Conservation (phyloP, 2,888 invertebrate species). For the Caenorhabditis becei region DNA sequence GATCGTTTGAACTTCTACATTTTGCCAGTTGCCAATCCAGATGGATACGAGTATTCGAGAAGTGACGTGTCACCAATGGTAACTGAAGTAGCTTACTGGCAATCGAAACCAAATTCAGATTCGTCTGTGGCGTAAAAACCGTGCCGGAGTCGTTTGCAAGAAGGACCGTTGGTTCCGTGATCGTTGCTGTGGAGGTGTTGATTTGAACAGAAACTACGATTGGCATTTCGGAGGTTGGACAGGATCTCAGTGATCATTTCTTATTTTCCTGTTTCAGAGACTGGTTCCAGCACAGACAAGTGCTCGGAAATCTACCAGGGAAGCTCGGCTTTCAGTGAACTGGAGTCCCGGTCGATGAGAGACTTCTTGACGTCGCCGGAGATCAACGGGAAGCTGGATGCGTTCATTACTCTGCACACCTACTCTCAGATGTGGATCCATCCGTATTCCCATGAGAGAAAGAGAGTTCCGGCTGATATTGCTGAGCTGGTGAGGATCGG, state of each 20-base stretch:
- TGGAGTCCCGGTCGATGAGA: constrained; percentile 79
- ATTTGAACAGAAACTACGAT: constrained; percentile 80
- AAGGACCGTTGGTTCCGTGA: constrained; percentile 79
- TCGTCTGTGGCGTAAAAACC: constrained; percentile 80
- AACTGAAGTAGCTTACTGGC: neutral
- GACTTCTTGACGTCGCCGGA: constrained; percentile 76
- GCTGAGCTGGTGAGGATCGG: constrained; percentile 74
- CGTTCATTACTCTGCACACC: constrained; percentile 81
- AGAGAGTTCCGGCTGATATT: constrained; percentile 78
- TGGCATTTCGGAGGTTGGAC: constrained; percentile 80
- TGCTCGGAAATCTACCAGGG: constrained; percentile 81
- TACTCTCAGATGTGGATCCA: constrained; percentile 81
- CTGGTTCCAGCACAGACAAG: constrained; percentile 77
- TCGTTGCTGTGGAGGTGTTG: constrained; percentile 80
- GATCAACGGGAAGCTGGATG: constrained; percentile 77
- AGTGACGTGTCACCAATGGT: constrained; percentile 77
- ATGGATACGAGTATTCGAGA: constrained; percentile 78
- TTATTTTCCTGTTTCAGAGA: constrained; percentile 41
- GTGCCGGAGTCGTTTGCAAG: constrained; percentile 75
- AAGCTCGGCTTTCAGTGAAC: constrained; percentile 77
- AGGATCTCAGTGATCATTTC: too few relatives aligned
- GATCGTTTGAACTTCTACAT: constrained; percentile 76
- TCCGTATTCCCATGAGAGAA: constrained; percentile 78
- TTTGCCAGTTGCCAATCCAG: constrained; percentile 79
- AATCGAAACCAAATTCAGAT: constrained; percentile 59